Conservation (phyloP, 2,888 invertebrate genomes). For the Ectemnius continuus region DNA sequence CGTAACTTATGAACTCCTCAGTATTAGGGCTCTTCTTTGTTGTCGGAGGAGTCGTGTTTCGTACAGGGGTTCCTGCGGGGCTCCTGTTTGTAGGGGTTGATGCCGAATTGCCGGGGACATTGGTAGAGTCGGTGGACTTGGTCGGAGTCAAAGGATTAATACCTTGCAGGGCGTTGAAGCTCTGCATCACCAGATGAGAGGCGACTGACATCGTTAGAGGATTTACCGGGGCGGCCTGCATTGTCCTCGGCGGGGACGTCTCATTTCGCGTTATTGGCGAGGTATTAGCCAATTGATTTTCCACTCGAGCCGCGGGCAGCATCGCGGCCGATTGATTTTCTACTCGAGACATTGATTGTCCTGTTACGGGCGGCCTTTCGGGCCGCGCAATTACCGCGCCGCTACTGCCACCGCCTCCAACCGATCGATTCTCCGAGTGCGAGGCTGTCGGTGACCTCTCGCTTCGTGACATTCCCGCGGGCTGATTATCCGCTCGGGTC, state of each 20-base stretch:
- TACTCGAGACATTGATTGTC: conserved; percentile 51
- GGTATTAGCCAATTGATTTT: conserved; percentile 42
- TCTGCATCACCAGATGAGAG: conserved; percentile 71
- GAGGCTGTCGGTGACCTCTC: conserved; percentile 23
- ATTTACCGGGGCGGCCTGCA: conserved; percentile 38
- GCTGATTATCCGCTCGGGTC: conserved; percentile 12
- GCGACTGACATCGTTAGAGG: conserved; percentile 66
- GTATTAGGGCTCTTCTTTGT: conserved; percentile 11
- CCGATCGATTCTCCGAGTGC: conserved; percentile 25
- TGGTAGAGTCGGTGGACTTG: background rate
- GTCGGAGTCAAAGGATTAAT: conserved; percentile 50
- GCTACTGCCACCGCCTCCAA: conserved; percentile 7
- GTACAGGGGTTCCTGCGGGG: conserved; percentile 26
- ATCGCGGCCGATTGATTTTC: conserved; percentile 42
- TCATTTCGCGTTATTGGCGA: conserved; percentile 33
- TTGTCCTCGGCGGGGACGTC: conserved; percentile 28
- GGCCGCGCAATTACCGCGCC: conserved; percentile 24
- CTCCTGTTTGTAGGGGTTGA: conserved; percentile 27
- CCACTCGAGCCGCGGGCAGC: conserved; percentile 32
- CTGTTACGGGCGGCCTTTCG: conserved; percentile 36
- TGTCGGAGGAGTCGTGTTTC: conserved; percentile 30
- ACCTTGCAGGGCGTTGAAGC: conserved; percentile 67
- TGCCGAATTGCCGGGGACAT: background rate
- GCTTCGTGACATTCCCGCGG: conserved; percentile 13
- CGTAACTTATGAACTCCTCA: conserved; percentile 55